Percentiles rank a stretch among this genome's conserved stretches.
These are phyloP conservation scores for Antitype chi DNA, from an alignment of 2,888 invertebrate genomes.

Conservation along the genomic window DNA sequence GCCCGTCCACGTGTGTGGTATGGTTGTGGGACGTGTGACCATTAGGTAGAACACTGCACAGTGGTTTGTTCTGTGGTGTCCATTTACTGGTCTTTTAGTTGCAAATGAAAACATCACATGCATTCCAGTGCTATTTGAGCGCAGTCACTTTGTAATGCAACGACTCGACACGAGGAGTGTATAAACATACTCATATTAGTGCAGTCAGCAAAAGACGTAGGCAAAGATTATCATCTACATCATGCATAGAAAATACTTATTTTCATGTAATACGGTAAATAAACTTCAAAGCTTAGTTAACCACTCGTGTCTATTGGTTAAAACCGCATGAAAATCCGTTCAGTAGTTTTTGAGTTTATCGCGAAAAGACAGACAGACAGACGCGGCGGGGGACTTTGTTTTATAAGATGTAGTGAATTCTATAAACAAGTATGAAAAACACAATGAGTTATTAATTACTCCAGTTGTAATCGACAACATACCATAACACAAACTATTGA, in stretches of 20 bases:
- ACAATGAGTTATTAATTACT: neutral
- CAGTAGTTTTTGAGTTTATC: no score
- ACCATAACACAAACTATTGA: neutral
- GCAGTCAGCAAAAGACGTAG: neutral
- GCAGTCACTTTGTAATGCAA: neutral
- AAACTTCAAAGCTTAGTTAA: slow-evolving; percentile 5
- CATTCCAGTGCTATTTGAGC: slow-evolving; percentile 22
- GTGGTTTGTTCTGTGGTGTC: slow-evolving; percentile 3
- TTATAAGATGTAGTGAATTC: neutral
- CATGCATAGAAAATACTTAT: neutral
- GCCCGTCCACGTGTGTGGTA: neutral
- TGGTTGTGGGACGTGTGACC: neutral
- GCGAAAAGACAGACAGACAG: no score
- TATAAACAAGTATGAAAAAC: neutral
- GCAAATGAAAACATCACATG: slow-evolving; percentile 9
- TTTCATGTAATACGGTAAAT: neutral
- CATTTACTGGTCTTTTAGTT: slow-evolving; percentile 14
- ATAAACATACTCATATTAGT: neutral
- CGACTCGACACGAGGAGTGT: neutral
- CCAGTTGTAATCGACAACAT: neutral
- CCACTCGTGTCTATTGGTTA: no score
- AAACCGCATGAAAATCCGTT: no score
- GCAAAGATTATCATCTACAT: neutral
- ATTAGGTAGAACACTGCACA: neutral
- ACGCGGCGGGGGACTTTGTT: no score